A percentile compares a stretch with the other conserved stretches of the same genome.
phyloP scores from a whole-genome alignment of 1,140 invertebrate genomes.

The Latrodectus geometricus region DNA sequence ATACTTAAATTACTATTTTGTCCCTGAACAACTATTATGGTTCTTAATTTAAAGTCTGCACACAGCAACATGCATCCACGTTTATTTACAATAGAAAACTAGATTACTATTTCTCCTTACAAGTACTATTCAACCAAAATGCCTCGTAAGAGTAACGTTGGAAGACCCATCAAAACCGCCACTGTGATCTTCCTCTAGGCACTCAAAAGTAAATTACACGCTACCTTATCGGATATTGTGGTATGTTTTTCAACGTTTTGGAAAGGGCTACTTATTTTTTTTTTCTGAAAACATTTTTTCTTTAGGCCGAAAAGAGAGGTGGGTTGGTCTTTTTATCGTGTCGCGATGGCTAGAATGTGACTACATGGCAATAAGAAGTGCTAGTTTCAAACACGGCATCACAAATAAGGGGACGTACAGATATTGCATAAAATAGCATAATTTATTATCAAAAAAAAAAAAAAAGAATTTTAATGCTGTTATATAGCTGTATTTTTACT shows the following conservation, averaged over 20 bases:
- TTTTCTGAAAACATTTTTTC: not conserved
- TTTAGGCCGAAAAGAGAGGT: not conserved
- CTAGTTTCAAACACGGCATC: not conserved
- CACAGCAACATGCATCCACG: too few relatives aligned
- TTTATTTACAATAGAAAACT: too few relatives aligned
- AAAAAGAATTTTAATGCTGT: too few relatives aligned
- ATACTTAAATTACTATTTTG: too few relatives aligned
- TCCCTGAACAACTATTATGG: too few relatives aligned
- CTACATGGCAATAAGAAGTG: not conserved
- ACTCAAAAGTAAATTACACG: constrained; percentile 39
- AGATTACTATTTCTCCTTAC: too few relatives aligned
- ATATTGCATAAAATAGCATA: not conserved
- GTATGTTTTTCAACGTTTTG: not conserved
- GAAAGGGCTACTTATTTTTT: not conserved
- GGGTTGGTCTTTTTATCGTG: not conserved
- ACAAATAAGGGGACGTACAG: not conserved
- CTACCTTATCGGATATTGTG: constrained; percentile 34
- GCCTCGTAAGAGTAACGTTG: not conserved
- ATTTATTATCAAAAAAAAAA: too few relatives aligned
- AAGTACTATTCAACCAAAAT: too few relatives aligned
- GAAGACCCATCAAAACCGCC: not conserved
- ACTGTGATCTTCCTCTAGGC: not conserved
- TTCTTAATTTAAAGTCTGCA: too few relatives aligned
- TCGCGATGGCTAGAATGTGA: not conserved
- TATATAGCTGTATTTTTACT: too few relatives aligned